Conservation (phyloP, 2,113 vertebrate species). For the Hippocampus zosterae region DNA sequence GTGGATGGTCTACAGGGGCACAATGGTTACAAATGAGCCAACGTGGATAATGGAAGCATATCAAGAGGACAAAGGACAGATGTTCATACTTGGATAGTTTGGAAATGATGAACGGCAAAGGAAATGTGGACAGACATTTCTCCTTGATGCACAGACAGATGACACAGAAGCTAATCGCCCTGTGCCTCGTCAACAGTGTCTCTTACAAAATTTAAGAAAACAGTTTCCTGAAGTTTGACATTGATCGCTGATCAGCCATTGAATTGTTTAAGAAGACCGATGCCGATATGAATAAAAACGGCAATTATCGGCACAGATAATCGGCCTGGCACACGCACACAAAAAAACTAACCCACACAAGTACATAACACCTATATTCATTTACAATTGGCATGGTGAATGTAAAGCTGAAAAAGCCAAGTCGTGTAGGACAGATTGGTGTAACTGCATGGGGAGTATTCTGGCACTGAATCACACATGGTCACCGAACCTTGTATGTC, state of each 20-base stretch:
- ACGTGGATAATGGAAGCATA: neutral
- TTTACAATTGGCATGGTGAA: conserved; percentile 22
- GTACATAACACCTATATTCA: conserved; percentile 7
- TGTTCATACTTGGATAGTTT: conserved; percentile 7
- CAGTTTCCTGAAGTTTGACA: too few relatives aligned
- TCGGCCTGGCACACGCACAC: neutral
- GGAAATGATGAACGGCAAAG: conserved; percentile 10
- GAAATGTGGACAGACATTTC: neutral
- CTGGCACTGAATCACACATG: conserved; percentile 38
- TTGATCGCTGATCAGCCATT: too few relatives aligned
- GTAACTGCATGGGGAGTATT: conserved; percentile 51
- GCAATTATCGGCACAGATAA: too few relatives aligned
- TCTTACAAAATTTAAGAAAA: too few relatives aligned
- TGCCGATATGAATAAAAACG: too few relatives aligned
- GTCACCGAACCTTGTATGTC: conserved; percentile 35
- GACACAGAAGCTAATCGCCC: neutral
- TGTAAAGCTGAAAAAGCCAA: conserved; percentile 24
- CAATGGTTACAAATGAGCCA: neutral
- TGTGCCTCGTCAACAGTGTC: too few relatives aligned
- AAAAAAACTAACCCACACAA: neutral
- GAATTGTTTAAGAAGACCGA: too few relatives aligned
- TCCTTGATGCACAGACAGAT: neutral
- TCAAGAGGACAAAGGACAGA: neutral
- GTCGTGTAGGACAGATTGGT: conserved; percentile 59
- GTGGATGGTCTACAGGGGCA: conserved; percentile 80